Base-by-base conservation (phyloP, 2,888 invertebrate genomes). In the Corbicula japonica region DNA sequence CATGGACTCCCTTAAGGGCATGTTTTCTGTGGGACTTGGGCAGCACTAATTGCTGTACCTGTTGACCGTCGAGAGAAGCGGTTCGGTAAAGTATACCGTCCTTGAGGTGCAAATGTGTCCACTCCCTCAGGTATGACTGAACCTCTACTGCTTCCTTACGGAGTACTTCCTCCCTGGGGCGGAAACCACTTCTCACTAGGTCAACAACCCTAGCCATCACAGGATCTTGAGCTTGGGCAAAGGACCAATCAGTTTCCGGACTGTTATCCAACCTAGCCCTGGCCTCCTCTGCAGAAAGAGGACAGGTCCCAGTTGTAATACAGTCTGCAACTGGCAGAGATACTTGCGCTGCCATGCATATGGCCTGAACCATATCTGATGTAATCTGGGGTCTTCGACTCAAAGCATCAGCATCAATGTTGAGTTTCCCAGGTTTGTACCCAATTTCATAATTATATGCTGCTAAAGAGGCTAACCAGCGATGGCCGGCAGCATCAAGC, bases 401-500 rank as follows among this genome's bases (percentile, higher is more conserved):
- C 2, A 74, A 34, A 12, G 30, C 52, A 61, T 76, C 75, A 0
- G 70, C 79, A 38, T 69, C 68, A 12, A 32, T 35, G 66, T 75
- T 69, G 10, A 50, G 28, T 26, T 68, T 77, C n/a, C 73, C 80
- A 12, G 72, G 38, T 3, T 56, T 28, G 41, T 68, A 80, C 23
- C 46, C 41, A 18, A 80, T 44, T 30, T n/a, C 5, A 54, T 76
- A 76, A 23, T 65, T 66, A 44, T 58, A 80, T 12, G 60, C 58
- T 8, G 72, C 52, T 35, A 79, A 26, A 5, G 35, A 56, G 0
- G 74, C 63, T 2, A 79, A 28, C 79, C 75, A 75, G 34, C 74
- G 56, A n/a, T 70, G 44, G 15, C 70, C 61, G 28, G 75, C 66
- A 21, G 70, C 70, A 65, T 63, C 79, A 18, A 70, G 38, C 34